Percentiles rank a stretch among this genome's conserved stretches.
These are phyloP conservation scores for Bombus affinis DNA, from an alignment of 1,140 invertebrate species.

Conservation along the genomic window DNA sequence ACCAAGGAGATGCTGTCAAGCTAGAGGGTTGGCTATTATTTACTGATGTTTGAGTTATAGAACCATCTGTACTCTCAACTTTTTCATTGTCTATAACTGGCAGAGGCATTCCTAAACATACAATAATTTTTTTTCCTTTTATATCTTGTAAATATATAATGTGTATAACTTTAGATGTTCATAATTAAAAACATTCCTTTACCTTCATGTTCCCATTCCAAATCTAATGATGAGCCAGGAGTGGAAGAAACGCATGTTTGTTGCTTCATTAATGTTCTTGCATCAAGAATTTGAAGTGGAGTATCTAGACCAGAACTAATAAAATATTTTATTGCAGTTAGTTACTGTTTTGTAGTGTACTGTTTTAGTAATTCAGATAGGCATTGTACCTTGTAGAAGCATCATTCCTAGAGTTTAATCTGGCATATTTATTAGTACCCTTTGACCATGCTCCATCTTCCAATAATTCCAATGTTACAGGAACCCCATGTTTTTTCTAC, in stretches of 20 bases:
- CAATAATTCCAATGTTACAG: slow-evolving; percentile 79
- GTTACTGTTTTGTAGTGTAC: background rate
- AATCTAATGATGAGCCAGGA: slow-evolving; percentile 83
- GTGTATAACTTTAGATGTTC: background rate
- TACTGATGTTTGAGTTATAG: slow-evolving; percentile 65
- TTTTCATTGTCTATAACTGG: slow-evolving; percentile 59
- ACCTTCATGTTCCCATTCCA: slow-evolving; percentile 86
- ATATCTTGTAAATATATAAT: background rate
- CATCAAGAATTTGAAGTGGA: slow-evolving; percentile 82
- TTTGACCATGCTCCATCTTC: slow-evolving; percentile 80
- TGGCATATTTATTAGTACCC: slow-evolving; percentile 78
- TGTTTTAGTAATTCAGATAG: background rate
- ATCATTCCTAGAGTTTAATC: slow-evolving; percentile 75
- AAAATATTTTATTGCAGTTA: slow-evolving; percentile 28
- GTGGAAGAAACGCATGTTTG: slow-evolving; percentile 79
- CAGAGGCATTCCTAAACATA: slow-evolving; percentile 64
- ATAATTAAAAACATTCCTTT: slow-evolving; percentile 25
- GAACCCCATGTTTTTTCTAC: slow-evolving; percentile 72
- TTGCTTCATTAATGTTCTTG: slow-evolving; percentile 78
- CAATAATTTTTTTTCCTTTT: background rate
- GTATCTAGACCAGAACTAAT: slow-evolving; percentile 79
- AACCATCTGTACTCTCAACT: slow-evolving; percentile 61
- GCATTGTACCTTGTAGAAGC: slow-evolving; percentile 71
- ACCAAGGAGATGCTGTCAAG: slow-evolving; percentile 81
- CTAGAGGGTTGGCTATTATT: slow-evolving; percentile 75